phyloP scores from a whole-genome alignment of 1,140 invertebrate genomes.

The Drosophila ercepeae region DNA sequence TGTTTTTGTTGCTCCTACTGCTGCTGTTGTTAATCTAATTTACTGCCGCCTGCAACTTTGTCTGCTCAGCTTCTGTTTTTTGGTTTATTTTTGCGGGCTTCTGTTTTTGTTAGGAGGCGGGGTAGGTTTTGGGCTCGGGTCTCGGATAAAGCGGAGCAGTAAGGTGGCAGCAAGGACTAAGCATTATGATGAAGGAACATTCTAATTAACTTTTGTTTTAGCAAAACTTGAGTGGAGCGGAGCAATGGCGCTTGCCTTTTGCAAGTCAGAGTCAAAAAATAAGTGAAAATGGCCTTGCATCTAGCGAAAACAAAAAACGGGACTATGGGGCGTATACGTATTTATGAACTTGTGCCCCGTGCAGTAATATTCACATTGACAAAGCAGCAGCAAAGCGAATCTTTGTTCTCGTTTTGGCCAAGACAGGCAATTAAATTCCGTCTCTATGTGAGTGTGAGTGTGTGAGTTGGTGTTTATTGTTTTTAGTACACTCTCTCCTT shows the following conservation, averaged over 20 bases:
- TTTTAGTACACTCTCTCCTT: conserved; percentile 33
- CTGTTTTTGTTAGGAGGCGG: conserved; percentile 21
- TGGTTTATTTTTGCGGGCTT: conserved; percentile 12
- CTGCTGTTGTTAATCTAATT: conserved; percentile 77
- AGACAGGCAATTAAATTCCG: conserved; percentile 72
- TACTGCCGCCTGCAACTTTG: conserved; percentile 80
- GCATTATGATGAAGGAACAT: conserved; percentile 75
- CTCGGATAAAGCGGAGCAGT: not conserved
- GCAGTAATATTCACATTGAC: conserved; percentile 70
- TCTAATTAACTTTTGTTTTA: conserved; percentile 82
- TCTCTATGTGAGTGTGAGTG: conserved; percentile 40
- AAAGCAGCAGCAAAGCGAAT: conserved; percentile 55
- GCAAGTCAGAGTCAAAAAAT: conserved; percentile 36
- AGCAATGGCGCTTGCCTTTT: conserved; percentile 51
- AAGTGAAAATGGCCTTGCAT: conserved; percentile 42
- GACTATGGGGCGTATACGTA: conserved; percentile 52
- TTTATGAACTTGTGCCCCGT: conserved; percentile 75
- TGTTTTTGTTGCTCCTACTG: conserved; percentile 43
- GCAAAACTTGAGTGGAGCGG: conserved; percentile 66
- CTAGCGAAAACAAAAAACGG: conserved; percentile 59
- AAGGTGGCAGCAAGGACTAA: conserved; percentile 29
- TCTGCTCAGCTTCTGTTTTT: conserved; percentile 51
- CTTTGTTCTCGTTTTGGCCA: conserved; percentile 38
- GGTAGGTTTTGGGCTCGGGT: too few relatives aligned
- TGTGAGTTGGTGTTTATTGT: conserved; percentile 42